Base-by-base conservation (phyloP, 2,113 vertebrate species). In the Madoqua kirkii region DNA sequence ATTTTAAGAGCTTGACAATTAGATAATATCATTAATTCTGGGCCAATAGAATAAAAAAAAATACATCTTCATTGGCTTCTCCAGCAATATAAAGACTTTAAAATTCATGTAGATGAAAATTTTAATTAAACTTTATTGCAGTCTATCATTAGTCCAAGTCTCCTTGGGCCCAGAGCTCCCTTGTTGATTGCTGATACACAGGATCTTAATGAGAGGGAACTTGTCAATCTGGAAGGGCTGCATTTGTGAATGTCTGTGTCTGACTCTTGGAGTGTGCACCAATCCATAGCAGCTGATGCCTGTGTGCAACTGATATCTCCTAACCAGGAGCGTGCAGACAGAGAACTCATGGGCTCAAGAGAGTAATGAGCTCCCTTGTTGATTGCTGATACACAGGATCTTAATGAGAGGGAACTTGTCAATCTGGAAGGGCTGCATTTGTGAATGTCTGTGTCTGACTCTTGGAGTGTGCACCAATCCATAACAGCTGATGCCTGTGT, bases 71-170 rank as follows among this genome's bases (percentile, higher is more conserved):
- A 85, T 59, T 97, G 74, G 31, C 43, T 67, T 93, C 79, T 29
- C 52, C 5, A 90, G 2, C 5, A 74, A 76, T 71, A 76, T 88
- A 52, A 97, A 94, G 27, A 54, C 12, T 93, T 94, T 92, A 87
- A 85, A 91, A 92, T 87, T 81, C 21, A 86, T 57, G 21, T 74
- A 92, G 82, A 96, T 95, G 29, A 92, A 74, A 82, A 59, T 27
- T 85, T 92, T 82, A 96, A 94, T 96, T 96, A 96, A 55, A 90
- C 87, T 79, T 19, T 48, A 67, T 92, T 96, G 10, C 82, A 29
- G 67, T 79, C 17, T 82, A 76, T 87, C 29, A 93, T 85, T 89
- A 82, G 48, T 48, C 21, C 15, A 52, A 67, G 21, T 67, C 88
- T 92, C 85, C n/a, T 29, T 93, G 67, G 91, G 29, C 19, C 23